Conservation (phyloP, 2,888 invertebrate species). For the Dermolepida albohirtum region DNA sequence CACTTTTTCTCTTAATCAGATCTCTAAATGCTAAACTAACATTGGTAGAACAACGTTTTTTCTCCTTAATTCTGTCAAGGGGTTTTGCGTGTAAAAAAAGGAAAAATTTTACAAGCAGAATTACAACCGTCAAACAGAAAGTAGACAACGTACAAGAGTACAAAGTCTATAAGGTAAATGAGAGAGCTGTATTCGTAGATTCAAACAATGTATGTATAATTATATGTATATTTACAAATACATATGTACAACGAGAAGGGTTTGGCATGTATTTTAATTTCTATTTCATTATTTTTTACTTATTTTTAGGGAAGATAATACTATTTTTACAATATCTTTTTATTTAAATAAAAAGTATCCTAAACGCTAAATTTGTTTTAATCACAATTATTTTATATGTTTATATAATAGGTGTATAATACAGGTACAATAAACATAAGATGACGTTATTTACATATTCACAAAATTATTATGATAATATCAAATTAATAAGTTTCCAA, state of each 20-base stretch:
- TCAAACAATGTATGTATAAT: conserved; percentile 5
- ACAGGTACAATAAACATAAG: conserved; percentile 32
- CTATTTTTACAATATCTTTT: conserved; percentile 3
- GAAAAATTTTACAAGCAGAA: conserved; percentile 2
- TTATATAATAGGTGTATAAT: conserved; percentile 18
- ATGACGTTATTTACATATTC: conserved; percentile 29
- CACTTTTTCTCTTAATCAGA: conserved; percentile 15
- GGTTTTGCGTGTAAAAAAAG: conserved; percentile 6
- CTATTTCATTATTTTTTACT: not conserved
- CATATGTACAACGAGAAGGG: not conserved
- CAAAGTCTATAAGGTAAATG: too few relatives aligned
- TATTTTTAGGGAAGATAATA: too few relatives aligned
- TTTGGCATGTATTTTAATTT: not conserved
- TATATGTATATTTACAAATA: conserved; percentile 4
- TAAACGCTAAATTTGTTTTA: conserved; percentile 23
- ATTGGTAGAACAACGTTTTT: conserved; percentile 10
- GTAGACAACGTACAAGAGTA: conserved; percentile 1
- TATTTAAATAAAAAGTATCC: conserved; percentile 1
- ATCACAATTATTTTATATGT: conserved; percentile 34
- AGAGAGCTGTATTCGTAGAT: too few relatives aligned
- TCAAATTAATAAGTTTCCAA: too few relatives aligned
- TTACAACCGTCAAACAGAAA: conserved; percentile 1
- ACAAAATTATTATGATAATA: conserved; percentile 8
- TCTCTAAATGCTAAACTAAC: conserved; percentile 34
- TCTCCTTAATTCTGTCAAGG: conserved; percentile 7